A percentile compares a stretch with the other conserved stretches of the same genome.
phyloP scores from a whole-genome alignment of 2,113 vertebrate genomes.

The Hippocampus comes region DNA sequence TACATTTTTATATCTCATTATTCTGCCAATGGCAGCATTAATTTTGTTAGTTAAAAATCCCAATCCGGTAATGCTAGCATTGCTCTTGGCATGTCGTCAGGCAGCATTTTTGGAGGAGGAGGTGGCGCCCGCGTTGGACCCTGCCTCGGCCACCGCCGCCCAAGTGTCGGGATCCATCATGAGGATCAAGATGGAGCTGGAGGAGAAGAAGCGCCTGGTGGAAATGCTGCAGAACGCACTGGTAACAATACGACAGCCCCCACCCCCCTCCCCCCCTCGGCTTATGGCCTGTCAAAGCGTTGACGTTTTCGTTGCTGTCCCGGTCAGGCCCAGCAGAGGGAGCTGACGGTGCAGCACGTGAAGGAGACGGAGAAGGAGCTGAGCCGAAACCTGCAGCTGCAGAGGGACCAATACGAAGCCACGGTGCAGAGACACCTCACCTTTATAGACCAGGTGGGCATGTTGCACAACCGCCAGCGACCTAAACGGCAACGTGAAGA shows the following conservation, averaged over 20 bases:
- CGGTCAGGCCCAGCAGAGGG: constrained; percentile 84
- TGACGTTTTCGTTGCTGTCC: no score
- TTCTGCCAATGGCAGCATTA: no score
- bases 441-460: constrained; percentile 88
- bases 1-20: no score
- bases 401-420: constrained; percentile 89
- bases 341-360: constrained; percentile 78
- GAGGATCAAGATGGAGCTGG: constrained; percentile 85
- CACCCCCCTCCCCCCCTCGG: no score
- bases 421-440: constrained; percentile 87
- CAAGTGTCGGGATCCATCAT: constrained; percentile 78
- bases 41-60: not conserved
- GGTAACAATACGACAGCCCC: constrained; percentile 59
- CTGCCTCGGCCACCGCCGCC: constrained; percentile 76
- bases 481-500: no score
- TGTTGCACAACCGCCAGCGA: no score
- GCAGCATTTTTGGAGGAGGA: constrained; percentile 78
- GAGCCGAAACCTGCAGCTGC: constrained; percentile 75
- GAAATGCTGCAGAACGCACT: constrained; percentile 84
- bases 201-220: constrained; percentile 84
- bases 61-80: not conserved
- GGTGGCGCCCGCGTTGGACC: constrained; percentile 68
- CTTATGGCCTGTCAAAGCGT: no score
- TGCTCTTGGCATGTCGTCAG: constrained; percentile 52
- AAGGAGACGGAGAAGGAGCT: constrained; percentile 87